Conservation (phyloP, 2,888 invertebrate genomes). For the Monopis laevigella region DNA sequence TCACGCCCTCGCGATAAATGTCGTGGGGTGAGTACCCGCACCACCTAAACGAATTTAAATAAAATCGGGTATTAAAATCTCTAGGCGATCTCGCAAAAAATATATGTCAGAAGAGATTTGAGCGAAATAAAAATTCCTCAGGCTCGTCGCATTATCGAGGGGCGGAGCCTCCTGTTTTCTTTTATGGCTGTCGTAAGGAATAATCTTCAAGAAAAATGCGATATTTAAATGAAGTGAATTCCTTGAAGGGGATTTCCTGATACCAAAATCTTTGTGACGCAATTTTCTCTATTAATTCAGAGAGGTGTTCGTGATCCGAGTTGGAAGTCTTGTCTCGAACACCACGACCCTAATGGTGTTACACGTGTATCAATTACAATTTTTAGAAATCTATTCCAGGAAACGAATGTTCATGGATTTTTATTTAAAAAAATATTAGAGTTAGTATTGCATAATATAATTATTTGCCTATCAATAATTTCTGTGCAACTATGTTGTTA, state of each 20-base stretch:
- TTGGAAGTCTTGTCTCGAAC: background rate
- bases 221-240: conserved; percentile 67
- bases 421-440: no score
- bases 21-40: conserved; percentile 53
- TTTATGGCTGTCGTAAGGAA: conserved; percentile 67
- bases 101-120: conserved; percentile 66
- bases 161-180: conserved; percentile 60
- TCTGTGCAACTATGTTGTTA: no score
- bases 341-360: conserved; percentile 5
- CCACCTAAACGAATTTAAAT: conserved; percentile 63
- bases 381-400: no score
- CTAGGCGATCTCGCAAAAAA: conserved; percentile 60
- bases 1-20: conserved; percentile 59
- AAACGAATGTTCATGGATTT: no score
- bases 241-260: conserved; percentile 47
- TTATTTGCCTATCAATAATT: no score
- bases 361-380: conserved; percentile 11
- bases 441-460: no score
- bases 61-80: conserved; percentile 65
- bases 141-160: conserved; percentile 62
- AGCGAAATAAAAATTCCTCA: conserved; percentile 65
- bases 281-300: conserved; percentile 52
- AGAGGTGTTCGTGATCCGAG: conserved; percentile 29
- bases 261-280: conserved; percentile 48
- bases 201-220: conserved; percentile 68